A percentile compares a stretch with the other conserved stretches of the same genome.
phyloP scores from a whole-genome alignment of 2,888 invertebrate species.

The Zeuzera pyrina region DNA sequence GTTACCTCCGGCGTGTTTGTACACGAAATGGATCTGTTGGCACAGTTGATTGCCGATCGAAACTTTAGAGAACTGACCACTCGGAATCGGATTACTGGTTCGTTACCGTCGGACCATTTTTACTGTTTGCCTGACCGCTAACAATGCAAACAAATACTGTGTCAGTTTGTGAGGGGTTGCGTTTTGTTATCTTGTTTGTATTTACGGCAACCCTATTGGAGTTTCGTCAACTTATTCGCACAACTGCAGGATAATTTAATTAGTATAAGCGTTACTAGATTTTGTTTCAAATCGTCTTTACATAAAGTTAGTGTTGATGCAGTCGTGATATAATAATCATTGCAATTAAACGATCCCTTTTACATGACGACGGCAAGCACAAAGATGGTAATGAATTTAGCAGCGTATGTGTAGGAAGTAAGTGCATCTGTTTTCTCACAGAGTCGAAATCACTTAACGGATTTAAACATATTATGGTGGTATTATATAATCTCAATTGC shows the following conservation, averaged over 20 bases:
- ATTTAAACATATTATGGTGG: too few relatives aligned
- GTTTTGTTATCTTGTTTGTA: constrained; percentile 19
- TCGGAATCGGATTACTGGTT: constrained; percentile 62
- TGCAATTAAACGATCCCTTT: too few relatives aligned
- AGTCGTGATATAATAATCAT: too few relatives aligned
- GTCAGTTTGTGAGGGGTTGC: constrained; percentile 14
- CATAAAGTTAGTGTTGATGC: too few relatives aligned
- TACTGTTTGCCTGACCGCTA: constrained; percentile 55
- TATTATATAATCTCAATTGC: too few relatives aligned
- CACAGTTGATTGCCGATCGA: constrained; percentile 63
- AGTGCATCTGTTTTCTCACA: too few relatives aligned
- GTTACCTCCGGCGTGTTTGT: constrained; percentile 42
- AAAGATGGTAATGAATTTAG: too few relatives aligned
- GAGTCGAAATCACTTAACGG: too few relatives aligned
- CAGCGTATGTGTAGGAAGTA: too few relatives aligned
- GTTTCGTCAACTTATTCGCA: constrained; percentile 15
- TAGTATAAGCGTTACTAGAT: too few relatives aligned
- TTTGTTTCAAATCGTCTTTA: too few relatives aligned
- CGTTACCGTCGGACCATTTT: constrained; percentile 54
- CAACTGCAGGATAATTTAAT: constrained; percentile 1
- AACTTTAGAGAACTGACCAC: constrained; percentile 61
- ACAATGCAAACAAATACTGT: constrained; percentile 47
- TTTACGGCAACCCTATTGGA: constrained; percentile 30
- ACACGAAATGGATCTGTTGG: constrained; percentile 59
- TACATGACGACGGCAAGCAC: too few relatives aligned